Evolutionary conservation across 2,113 vertebrate species (phyloP).

Genomic region (Podiceps cristatus): DNA sequence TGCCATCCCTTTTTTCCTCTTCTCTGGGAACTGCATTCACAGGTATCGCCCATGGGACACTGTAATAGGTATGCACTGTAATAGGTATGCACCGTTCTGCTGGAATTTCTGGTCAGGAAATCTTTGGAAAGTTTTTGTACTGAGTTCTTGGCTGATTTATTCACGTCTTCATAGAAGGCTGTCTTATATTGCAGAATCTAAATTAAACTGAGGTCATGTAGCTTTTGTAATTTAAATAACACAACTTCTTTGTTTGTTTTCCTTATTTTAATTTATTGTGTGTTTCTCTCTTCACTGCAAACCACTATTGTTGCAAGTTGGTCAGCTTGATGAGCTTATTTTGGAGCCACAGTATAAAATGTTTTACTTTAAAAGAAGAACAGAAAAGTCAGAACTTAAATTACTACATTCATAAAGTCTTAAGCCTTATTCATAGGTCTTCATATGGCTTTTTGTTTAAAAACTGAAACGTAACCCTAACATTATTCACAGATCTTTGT

Average conservation of each 20-base stretch:
- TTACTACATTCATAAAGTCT: not conserved
- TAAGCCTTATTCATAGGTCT: not conserved
- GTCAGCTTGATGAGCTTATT: not conserved
- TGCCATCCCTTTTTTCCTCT: not conserved
- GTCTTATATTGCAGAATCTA: not conserved
- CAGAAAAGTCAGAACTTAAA: not conserved
- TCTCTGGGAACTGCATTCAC: not conserved
- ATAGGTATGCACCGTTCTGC: not conserved
- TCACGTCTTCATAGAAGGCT: not conserved
- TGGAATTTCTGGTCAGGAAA: not conserved
- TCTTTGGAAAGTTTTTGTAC: not conserved
- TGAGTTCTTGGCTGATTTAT: not conserved
- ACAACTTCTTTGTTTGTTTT: not conserved
- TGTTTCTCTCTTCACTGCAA: not conserved
- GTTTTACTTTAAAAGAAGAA: not conserved
- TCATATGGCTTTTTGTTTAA: not conserved
- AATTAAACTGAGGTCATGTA: not conserved
- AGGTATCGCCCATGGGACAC: not conserved
- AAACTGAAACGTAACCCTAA: not conserved
- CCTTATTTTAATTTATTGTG: fast-evolving
- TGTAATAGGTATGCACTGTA: not conserved
- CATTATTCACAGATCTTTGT: not conserved
- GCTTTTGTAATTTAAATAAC: not conserved
- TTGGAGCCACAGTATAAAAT: not conserved
- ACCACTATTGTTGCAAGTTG: not conserved